Percentiles rank a stretch among this genome's conserved stretches.
Evolutionary conservation across 2,888 invertebrate genomes (phyloP).

Genomic region (Oligia strigilis): DNA sequence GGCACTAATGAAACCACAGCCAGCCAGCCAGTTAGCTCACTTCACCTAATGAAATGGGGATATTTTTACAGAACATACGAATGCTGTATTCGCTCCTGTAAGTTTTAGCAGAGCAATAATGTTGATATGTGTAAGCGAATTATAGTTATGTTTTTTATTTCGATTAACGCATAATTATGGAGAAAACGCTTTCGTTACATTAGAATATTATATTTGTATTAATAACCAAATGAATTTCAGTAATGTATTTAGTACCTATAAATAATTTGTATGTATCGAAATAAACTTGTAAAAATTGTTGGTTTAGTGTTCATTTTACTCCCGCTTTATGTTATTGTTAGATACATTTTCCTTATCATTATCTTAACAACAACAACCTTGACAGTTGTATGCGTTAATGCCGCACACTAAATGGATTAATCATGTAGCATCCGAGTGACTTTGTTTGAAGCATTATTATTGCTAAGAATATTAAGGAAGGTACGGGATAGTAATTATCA

Average conservation of each 20-base stretch:
- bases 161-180: not conserved
- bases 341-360: not conserved
- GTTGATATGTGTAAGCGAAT: not conserved
- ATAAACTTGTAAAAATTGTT: slow-evolving; percentile 15
- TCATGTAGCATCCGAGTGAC: not conserved
- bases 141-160: not conserved
- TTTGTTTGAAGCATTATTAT: not conserved
- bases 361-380: no score
- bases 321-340: not conserved
- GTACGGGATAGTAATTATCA: not conserved
- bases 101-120: slow-evolving; percentile 6
- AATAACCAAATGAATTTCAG: slow-evolving; percentile 4
- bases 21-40: no score
- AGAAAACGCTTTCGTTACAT: not conserved
- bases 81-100: not conserved
- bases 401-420: not conserved
- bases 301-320: not conserved
- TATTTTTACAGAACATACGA: not conserved
- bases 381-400: not conserved
- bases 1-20: no score
- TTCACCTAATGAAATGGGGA: not conserved
- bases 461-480: not conserved
- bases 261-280: not conserved
- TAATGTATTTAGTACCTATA: not conserved
- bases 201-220: not conserved